phyloP scores from a whole-genome alignment of 1,140 invertebrate species.

The Brachionus asplanchnoidis region DNA sequence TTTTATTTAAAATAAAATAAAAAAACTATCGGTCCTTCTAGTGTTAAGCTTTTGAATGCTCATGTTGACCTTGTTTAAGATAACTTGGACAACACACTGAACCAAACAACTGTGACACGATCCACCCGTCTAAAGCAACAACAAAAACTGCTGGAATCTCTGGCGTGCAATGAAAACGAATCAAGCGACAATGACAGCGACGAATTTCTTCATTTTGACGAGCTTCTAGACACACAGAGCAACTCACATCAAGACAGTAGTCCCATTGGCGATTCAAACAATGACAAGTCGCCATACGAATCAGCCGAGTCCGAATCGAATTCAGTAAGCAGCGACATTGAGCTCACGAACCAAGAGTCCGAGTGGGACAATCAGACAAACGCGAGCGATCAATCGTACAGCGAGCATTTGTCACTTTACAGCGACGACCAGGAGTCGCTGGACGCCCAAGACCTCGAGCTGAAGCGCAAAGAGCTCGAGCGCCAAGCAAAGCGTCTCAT shows the following conservation, averaged over 20 bases:
- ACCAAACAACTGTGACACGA: constrained; percentile 14
- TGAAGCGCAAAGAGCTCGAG: background rate
- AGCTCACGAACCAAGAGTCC: background rate
- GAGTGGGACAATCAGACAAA: background rate
- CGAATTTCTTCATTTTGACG: background rate
- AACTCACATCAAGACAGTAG: background rate
- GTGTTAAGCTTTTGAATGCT: background rate
- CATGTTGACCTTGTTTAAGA: background rate
- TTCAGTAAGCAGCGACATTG: background rate
- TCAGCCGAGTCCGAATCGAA: background rate
- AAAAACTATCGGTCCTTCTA: background rate
- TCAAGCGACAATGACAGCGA: background rate
- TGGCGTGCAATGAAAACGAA: background rate
- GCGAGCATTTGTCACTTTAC: background rate
- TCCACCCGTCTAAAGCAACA: constrained; percentile 34
- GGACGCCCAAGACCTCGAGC: constrained; percentile 10
- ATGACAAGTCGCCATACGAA: background rate
- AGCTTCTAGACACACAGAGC: background rate
- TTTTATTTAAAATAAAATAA: background rate
- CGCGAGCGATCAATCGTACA: background rate
- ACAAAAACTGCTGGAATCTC: constrained; percentile 5
- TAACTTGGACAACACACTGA: background rate
- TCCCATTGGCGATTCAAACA: background rate
- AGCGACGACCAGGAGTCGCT: background rate
- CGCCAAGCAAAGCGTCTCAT: constrained; percentile 15